These are phyloP conservation scores for Petroica traversi DNA, from an alignment of 2,113 vertebrate species.

Conservation along the genomic window DNA sequence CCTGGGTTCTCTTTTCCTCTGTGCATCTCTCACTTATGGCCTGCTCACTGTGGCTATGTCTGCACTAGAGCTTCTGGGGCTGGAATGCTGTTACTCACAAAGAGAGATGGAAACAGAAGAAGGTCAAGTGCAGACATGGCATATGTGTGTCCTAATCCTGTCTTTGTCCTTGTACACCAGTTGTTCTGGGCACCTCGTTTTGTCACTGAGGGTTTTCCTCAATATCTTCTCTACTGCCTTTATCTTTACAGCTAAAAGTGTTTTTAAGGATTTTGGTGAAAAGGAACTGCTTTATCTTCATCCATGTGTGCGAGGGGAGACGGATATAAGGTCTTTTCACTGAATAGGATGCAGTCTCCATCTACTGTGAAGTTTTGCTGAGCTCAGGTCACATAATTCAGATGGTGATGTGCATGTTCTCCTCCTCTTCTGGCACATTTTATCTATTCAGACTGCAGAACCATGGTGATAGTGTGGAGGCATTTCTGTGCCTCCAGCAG, in stretches of 20 bases:
- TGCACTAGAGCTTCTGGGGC: neutral
- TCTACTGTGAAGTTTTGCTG: slow-evolving; percentile 16
- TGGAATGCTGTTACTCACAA: no score
- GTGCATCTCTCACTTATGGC: neutral
- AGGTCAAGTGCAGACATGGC: neutral
- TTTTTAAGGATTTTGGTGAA: neutral
- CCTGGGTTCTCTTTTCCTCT: slow-evolving; percentile 60
- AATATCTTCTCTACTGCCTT: neutral
- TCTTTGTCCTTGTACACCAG: neutral
- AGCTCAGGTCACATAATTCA: slow-evolving; percentile 31
- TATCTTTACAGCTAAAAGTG: neutral
- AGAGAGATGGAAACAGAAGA: neutral
- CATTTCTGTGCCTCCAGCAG: neutral
- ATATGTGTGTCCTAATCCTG: neutral
- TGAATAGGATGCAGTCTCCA: neutral
- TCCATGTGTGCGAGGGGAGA: neutral
- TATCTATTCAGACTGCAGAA: neutral
- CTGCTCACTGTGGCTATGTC: neutral
- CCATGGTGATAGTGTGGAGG: neutral
- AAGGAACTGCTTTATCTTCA: neutral
- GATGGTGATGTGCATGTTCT: neutral
- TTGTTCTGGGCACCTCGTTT: slow-evolving; percentile 5
- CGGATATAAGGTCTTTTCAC: neutral
- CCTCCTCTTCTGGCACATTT: neutral
- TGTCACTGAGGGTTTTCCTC: neutral